phyloP scores from a whole-genome alignment of 92 coral and sea anemone genomes.

The Paragorgia papillata region DNA sequence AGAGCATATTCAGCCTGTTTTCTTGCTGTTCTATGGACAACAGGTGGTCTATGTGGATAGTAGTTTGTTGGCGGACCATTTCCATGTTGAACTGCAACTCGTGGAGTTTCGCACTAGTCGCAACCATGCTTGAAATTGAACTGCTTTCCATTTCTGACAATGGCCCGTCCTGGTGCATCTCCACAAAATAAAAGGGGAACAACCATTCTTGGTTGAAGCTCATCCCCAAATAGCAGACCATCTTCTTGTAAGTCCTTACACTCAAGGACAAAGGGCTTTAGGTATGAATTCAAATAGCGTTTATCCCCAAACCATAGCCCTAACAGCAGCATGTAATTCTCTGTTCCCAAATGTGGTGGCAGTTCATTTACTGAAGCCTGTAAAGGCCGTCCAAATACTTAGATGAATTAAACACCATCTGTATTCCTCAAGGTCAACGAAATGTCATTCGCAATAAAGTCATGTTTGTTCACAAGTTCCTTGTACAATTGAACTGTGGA shows the following conservation, averaged over 20 bases:
- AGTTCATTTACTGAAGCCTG: constrained; percentile 25
- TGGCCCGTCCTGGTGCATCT: constrained; percentile 33
- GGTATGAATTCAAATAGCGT: constrained; percentile 7
- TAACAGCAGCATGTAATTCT: constrained; percentile 18
- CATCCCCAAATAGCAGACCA: constrained; percentile 14
- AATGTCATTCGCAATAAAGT: constrained; percentile 6
- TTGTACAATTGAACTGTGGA: constrained; percentile 14
- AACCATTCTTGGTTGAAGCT: constrained; percentile 17
- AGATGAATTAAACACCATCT: constrained; percentile 25
- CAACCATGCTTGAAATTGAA: constrained; percentile 22
- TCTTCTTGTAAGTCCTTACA: constrained; percentile 14
- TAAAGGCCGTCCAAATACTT: constrained; percentile 7
- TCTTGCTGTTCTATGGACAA: neutral
- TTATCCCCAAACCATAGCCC: constrained; percentile 32
- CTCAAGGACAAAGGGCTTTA: constrained; percentile 17
- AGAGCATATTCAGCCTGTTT: constrained; percentile 25
- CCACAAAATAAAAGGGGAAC: constrained; percentile 2
- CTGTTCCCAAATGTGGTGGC: constrained; percentile 12
- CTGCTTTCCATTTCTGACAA: constrained; percentile 24
- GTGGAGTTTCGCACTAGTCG: constrained; percentile 21
- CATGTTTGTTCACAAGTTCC: constrained; percentile 10
- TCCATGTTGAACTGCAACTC: constrained; percentile 8
- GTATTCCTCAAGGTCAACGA: constrained; percentile 28
- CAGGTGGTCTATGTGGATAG: constrained; percentile 8
- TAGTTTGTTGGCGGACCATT: constrained; percentile 16